Percentiles rank a stretch among this genome's conserved stretches.
Evolutionary conservation across 2,797 vertebrate species (phyloP).

Genomic region (Sebastes variabilis): DNA sequence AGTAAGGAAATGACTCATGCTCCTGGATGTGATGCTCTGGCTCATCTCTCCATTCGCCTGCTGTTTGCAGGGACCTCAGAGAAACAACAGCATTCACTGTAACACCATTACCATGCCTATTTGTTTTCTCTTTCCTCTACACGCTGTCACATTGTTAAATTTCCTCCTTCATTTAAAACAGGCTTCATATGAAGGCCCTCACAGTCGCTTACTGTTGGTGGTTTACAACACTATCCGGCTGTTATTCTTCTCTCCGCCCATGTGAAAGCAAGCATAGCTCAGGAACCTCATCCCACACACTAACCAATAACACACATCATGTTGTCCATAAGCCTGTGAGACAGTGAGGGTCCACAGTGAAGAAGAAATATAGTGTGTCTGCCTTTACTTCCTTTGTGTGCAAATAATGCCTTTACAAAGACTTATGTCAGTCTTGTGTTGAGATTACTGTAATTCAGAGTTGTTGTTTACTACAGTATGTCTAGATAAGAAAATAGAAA

Average conservation of each 20-base stretch:
- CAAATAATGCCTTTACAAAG: constrained; percentile 11
- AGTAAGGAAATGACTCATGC: neutral
- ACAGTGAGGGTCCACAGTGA: neutral
- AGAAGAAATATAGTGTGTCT: constrained; percentile 19
- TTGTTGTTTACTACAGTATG: neutral
- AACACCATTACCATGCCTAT: neutral
- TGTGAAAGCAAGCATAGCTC: constrained; percentile 34
- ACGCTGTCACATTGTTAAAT: neutral
- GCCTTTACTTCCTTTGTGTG: constrained; percentile 9
- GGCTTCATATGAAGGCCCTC: neutral
- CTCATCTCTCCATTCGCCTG: constrained; percentile 9
- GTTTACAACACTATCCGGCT: constrained; percentile 13
- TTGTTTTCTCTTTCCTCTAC: neutral
- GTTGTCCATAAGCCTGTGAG: constrained; percentile 26
- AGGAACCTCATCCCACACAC: constrained; percentile 47
- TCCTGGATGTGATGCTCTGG: constrained; percentile 10
- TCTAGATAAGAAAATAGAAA: neutral
- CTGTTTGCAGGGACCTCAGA: neutral
- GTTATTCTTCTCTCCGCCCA: constrained; percentile 16
- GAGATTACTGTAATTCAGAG: neutral
- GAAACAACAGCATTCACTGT: neutral
- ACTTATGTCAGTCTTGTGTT: neutral
- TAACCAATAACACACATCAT: constrained; percentile 47
- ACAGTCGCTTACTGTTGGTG: constrained; percentile 3
- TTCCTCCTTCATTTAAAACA: neutral